Evolutionary conservation across 1,140 invertebrate species (phyloP).

Genomic region (Sitodiplosis mosellana): DNA sequence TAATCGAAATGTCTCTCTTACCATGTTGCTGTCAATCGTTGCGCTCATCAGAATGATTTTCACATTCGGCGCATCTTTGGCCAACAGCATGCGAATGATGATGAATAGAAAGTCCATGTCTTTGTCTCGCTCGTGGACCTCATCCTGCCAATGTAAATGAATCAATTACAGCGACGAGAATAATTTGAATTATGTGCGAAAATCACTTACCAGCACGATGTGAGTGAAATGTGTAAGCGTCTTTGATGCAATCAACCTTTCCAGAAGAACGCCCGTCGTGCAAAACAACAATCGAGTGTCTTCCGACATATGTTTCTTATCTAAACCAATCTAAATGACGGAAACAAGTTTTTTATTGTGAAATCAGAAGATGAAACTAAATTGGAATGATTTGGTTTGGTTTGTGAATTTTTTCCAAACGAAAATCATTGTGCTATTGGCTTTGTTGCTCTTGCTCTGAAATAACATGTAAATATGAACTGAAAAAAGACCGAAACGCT

Average conservation of each 20-base stretch:
- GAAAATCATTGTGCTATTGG: too few species aligned
- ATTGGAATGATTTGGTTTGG: too few species aligned
- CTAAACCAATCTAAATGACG: too few species aligned
- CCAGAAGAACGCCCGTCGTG: conserved; percentile 59
- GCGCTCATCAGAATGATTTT: conserved; percentile 81
- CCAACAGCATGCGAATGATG: conserved; percentile 62
- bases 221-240: conserved; percentile 63
- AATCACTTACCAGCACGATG: conserved; percentile 76
- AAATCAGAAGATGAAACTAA: too few species aligned
- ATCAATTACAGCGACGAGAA: too few species aligned
- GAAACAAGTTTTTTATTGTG: too few species aligned
- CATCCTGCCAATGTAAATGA: too few species aligned
- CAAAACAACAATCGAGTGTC: conserved; percentile 77
- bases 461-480: too few species aligned
- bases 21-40: conserved; percentile 47
- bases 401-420: too few species aligned
- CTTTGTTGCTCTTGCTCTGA: too few species aligned
- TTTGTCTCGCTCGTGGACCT: conserved; percentile 88
- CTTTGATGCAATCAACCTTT: conserved; percentile 46
- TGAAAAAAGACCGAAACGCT: too few species aligned
- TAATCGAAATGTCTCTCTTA: not conserved
- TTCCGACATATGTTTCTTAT: not conserved
- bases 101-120: conserved; percentile 85
- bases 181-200: too few species aligned
- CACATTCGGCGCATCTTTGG: conserved; percentile 44